Evolutionary conservation across 1,140 invertebrate species (phyloP).

Genomic region (Orius laevigatus): DNA sequence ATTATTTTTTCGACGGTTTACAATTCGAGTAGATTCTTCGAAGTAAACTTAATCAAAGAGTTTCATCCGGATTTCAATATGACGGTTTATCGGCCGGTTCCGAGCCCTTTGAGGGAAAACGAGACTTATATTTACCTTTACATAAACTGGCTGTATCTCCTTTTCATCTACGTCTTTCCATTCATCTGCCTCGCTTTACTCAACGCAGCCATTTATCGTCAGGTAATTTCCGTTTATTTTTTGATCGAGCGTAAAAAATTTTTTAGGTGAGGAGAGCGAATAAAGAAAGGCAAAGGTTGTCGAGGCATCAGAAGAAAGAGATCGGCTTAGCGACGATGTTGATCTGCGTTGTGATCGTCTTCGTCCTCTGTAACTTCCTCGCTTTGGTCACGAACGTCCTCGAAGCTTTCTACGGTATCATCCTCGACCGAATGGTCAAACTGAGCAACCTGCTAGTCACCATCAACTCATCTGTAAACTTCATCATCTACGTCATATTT

Average conservation of each 20-base stretch:
- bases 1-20: conserved; percentile 68
- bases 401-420: conserved; percentile 54
- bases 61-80: conserved; percentile 31
- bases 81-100: conserved; percentile 50
- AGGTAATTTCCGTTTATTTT: conserved; percentile 39
- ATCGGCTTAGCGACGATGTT: conserved; percentile 86
- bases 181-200: conserved; percentile 68
- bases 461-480: conserved; percentile 92
- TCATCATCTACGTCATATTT: conserved; percentile 93
- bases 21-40: conserved; percentile 57
- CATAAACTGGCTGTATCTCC: conserved; percentile 81
- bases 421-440: conserved; percentile 61
- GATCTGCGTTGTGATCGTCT: conserved; percentile 82
- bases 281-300: conserved; percentile 60
- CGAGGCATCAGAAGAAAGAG: conserved; percentile 64
- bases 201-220: conserved; percentile 75
- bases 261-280: conserved; percentile 66
- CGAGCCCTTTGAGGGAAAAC: conserved; percentile 52
- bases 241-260: too few relatives aligned
- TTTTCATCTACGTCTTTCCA: conserved; percentile 83
- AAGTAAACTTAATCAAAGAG: conserved; percentile 23
- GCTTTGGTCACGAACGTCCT: conserved; percentile 77
- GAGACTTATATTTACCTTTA: conserved; percentile 66
- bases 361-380: conserved; percentile 85
- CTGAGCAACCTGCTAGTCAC: conserved; percentile 84